phyloP scores from a whole-genome alignment of 2,888 invertebrate genomes.

The Monochamus alternatus region DNA sequence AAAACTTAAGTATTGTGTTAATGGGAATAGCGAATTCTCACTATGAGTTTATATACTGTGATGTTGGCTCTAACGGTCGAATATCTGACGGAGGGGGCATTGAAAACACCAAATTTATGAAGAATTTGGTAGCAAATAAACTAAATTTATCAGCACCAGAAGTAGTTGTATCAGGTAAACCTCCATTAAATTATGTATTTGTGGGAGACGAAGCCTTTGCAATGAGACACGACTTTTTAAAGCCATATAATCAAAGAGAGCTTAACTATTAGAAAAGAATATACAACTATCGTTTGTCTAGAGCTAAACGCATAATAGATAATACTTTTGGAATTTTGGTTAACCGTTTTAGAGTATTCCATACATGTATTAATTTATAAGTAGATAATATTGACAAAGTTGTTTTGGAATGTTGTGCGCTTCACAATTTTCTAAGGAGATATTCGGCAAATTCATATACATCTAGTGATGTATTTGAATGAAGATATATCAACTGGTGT shows the following conservation, averaged over 20 bases:
- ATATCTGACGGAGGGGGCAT: conserved; percentile 19
- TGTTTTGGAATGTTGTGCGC: conserved; percentile 28
- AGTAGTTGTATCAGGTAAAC: conserved; percentile 5
- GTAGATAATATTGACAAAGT: conserved; percentile 34
- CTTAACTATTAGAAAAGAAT: conserved; percentile 32
- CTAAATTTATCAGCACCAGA: conserved; percentile 2
- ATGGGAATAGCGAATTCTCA: conserved; percentile 38
- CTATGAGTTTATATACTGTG: conserved; percentile 33
- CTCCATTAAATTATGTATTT: conserved; percentile 31
- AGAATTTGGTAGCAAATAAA: not conserved
- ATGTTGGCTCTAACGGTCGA: conserved; percentile 25
- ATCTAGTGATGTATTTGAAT: conserved; percentile 13
- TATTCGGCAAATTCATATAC: conserved; percentile 39
- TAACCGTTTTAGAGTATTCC: not conserved
- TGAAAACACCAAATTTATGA: conserved; percentile 8
- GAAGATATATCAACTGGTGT: conserved; percentile 34
- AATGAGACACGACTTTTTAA: conserved; percentile 36
- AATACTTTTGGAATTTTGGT: conserved; percentile 11
- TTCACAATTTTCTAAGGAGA: conserved; percentile 44
- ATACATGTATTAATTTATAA: conserved; percentile 31
- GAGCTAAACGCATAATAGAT: conserved; percentile 3
- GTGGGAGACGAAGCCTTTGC: conserved; percentile 45
- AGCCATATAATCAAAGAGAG: conserved; percentile 39
- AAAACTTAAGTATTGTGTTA: conserved; percentile 29
- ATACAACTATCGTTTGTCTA: conserved; percentile 21